Base-by-base conservation (phyloP, 1,140 invertebrate species). In the Atta colombica region DNA sequence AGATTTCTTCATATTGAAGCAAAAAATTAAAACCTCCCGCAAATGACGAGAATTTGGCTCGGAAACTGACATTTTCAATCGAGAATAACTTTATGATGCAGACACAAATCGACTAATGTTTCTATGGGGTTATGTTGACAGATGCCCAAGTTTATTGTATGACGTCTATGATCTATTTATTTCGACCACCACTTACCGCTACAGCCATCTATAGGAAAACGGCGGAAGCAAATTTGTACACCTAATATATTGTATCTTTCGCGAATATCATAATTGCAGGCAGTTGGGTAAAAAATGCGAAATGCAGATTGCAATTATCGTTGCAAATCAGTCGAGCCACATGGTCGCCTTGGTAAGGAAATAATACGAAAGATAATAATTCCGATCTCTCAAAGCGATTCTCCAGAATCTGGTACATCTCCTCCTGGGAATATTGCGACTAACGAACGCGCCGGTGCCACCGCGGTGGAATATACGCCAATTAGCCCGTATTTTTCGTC, bases 401-500 rank as follows among this genome's bases (percentile, higher is more conserved):
- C 58, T 84, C 80, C 80, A 75, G 69, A 74, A 61, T 84, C 55
- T 53, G 49, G 49, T 55, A 45, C 55, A 68, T 84, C 69, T 84
- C 69, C 39, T 75, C 69, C 39, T 75, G 71, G 80, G 69, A 84
- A 84, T 75, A 84, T 84, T 55, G 80, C 74, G 69, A 84, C 58
- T 84, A 84, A 84, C 55, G 55, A 84, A 84, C 39, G 69, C 80
- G 69, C 80, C 80, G 45, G 25, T 71, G 51, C 21, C 21, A 71
- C 39, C 80, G 69, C 69, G 39, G 69, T 25, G 66, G 78, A 71
- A 75, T 84, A 84, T 39, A 84, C 80, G 80, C 80, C 80, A 84
- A 84, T 84, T 84, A 84, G 80, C 69, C 25, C 69, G 80, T 84
- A 84, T 84, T 84, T 84, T 84, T 84, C 80, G 69, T 84, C 69